These are phyloP conservation scores for Porites australiensis DNA, from an alignment of 64 coral and sea anemone genomes.

Conservation along the genomic window DNA sequence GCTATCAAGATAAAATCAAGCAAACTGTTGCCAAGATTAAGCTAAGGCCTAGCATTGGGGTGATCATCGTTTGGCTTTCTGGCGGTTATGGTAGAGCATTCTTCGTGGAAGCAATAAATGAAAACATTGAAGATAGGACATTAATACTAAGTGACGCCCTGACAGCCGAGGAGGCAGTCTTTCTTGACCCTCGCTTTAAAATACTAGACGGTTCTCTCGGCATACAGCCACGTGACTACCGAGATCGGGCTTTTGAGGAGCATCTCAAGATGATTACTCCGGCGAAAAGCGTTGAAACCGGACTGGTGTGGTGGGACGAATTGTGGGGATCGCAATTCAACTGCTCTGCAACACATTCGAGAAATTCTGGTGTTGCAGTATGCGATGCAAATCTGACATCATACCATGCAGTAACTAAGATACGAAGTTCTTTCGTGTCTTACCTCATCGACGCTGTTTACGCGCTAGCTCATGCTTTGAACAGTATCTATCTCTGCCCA, in stretches of 20 bases:
- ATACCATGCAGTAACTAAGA: conserved; percentile 35
- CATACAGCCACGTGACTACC: conserved; percentile 16
- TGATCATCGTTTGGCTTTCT: conserved; percentile 58
- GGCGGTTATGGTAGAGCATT: conserved; percentile 41
- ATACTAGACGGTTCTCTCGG: conserved; percentile 3
- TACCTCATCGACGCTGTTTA: conserved; percentile 79
- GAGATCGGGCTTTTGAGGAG: not conserved
- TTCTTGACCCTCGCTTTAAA: conserved; percentile 15
- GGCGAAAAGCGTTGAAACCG: not conserved
- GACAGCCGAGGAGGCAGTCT: conserved; percentile 24
- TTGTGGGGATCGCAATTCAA: conserved; percentile 76
- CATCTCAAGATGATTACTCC: conserved; percentile 14
- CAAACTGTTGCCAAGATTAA: conserved; percentile 35
- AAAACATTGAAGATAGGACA: conserved; percentile 47
- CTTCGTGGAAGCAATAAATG: conserved; percentile 45
- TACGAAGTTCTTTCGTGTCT: conserved; percentile 59
- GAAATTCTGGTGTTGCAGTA: conserved; percentile 9
- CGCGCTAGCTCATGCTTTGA: conserved; percentile 73
- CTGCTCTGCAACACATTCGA: conserved; percentile 43
- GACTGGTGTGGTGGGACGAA: conserved; percentile 64
- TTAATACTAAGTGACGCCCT: conserved; percentile 67
- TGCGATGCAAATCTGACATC: conserved; percentile 24
- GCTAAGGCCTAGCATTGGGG: conserved; percentile 7
- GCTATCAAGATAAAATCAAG: conserved; percentile 55
- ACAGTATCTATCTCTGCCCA: conserved; percentile 50